Evolutionary conservation across 2,888 invertebrate species (phyloP).

Genomic region (Tortrix viridana): DNA sequence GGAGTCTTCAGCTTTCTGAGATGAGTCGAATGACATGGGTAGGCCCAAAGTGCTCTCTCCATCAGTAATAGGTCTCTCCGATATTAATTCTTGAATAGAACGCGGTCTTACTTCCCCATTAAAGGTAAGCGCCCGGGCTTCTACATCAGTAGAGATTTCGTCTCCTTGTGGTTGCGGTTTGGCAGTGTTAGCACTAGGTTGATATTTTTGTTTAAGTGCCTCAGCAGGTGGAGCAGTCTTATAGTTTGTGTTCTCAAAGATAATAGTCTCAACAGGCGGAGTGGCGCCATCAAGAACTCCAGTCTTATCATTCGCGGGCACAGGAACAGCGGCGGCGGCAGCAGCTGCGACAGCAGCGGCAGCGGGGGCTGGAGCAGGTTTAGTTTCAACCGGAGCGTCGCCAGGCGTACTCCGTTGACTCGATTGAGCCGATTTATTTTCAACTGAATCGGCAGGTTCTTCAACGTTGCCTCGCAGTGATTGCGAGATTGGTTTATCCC

Average conservation of each 20-base stretch:
- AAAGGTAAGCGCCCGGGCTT: slow-evolving; percentile 65
- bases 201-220: slow-evolving; percentile 87
- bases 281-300: slow-evolving; percentile 89
- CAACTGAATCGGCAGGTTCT: slow-evolving; percentile 60
- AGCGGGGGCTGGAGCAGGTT: slow-evolving; percentile 53
- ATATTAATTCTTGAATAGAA: slow-evolving; percentile 77
- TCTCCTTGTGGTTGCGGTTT: slow-evolving; percentile 72
- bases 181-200: slow-evolving; percentile 65
- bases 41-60: slow-evolving; percentile 82
- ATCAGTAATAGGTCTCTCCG: slow-evolving; percentile 67
- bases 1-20: slow-evolving; percentile 88
- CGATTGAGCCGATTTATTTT: slow-evolving; percentile 70
- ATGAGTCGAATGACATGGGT: slow-evolving; percentile 87
- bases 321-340: slow-evolving; percentile 19
- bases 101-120: slow-evolving; percentile 75
- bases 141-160: slow-evolving; percentile 82
- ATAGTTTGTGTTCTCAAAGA: slow-evolving; percentile 96
- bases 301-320: slow-evolving; percentile 74
- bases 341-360: slow-evolving; percentile 1
- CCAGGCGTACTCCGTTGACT: slow-evolving; percentile 78
- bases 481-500: slow-evolving; percentile 93
- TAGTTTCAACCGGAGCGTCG: slow-evolving; percentile 63
- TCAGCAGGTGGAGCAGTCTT: slow-evolving; percentile 89
- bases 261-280: slow-evolving; percentile 93
- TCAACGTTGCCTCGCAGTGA: slow-evolving; percentile 85